These are phyloP conservation scores for Trichacis sp. DNA, from an alignment of 2,888 invertebrate genomes.

Conservation along the genomic window DNA sequence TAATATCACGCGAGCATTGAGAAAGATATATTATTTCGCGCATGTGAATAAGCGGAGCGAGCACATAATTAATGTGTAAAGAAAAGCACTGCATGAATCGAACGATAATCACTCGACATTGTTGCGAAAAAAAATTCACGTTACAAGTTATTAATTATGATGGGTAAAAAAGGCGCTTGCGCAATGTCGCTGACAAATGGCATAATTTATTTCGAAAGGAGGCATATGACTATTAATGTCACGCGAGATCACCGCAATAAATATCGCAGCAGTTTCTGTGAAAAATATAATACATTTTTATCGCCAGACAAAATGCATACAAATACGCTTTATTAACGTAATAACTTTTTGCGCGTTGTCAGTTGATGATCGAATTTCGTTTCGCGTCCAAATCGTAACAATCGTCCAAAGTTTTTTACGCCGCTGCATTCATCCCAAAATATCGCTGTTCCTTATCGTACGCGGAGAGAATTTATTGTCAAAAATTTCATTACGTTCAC, in stretches of 20 bases:
- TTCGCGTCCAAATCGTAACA: constrained; percentile 6
- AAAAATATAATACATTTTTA: constrained; percentile 10
- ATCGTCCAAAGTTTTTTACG: not conserved
- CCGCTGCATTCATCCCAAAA: constrained; percentile 1
- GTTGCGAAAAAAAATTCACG: constrained; percentile 1
- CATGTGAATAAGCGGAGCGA: constrained; percentile 5
- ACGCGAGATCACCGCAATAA: not conserved
- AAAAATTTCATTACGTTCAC: not conserved
- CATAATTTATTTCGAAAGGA: constrained; percentile 9
- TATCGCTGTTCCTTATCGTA: not conserved
- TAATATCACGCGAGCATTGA: constrained; percentile 4
- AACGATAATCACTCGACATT: constrained; percentile 8
- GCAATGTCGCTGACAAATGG: constrained; percentile 3
- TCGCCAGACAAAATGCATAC: not conserved
- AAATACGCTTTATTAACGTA: constrained; percentile 3
- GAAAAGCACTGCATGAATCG: constrained; percentile 8
- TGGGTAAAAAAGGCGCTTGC: constrained; percentile 1
- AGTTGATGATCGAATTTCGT: not conserved
- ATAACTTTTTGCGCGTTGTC: constrained; percentile 3
- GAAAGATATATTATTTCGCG: constrained; percentile 4
- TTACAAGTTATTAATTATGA: constrained; percentile 14
- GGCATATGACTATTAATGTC: constrained; percentile 11
- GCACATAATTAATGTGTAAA: not conserved
- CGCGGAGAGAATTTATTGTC: not conserved
- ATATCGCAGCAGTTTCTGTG: not conserved